Conservation (phyloP, 2,888 invertebrate species). For the Tillus elongatus region DNA sequence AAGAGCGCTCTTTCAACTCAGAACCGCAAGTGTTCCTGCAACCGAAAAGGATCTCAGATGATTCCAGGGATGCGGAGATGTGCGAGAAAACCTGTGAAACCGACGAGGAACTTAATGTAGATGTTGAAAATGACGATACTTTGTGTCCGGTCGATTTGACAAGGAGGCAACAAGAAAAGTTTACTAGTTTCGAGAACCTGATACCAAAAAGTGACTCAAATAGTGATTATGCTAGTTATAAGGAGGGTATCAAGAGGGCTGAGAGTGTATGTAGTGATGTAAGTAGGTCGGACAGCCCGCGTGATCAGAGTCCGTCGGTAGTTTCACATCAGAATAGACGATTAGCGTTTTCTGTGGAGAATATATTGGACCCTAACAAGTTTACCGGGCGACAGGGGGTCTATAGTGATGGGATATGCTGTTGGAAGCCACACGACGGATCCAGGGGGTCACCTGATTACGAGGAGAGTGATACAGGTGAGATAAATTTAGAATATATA, state of each 20-base stretch:
- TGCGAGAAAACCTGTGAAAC: slow-evolving; percentile 33
- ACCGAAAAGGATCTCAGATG: slow-evolving; percentile 37
- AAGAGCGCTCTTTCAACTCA: slow-evolving; percentile 27
- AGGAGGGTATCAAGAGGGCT: slow-evolving; percentile 33
- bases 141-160: slow-evolving; percentile 43
- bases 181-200: slow-evolving; percentile 31
- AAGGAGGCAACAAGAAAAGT: slow-evolving; percentile 36
- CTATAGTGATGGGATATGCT: slow-evolving; percentile 41
- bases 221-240: slow-evolving; percentile 31
- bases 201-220: slow-evolving; percentile 29
- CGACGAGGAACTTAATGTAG: slow-evolving; percentile 37
- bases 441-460: slow-evolving; percentile 44
- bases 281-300: slow-evolving; percentile 39
- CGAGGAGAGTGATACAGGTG: slow-evolving; percentile 46
- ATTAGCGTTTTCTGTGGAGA: slow-evolving; percentile 83
- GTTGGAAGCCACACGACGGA: slow-evolving; percentile 46
- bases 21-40: slow-evolving; percentile 34
- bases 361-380: slow-evolving; percentile 83
- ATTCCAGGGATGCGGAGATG: slow-evolving; percentile 37
- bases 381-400: slow-evolving; percentile 61
- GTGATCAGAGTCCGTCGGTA: slow-evolving; percentile 31
- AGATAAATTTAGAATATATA: no score
- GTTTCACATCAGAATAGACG: slow-evolving; percentile 53
- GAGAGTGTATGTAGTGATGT: slow-evolving; percentile 44
- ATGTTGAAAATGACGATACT: slow-evolving; percentile 40